Percentiles rank a stretch among this genome's conserved stretches.
Conservation (phyloP, 2,888 invertebrate genomes). For the Scaptomyza tumidula region DNA sequence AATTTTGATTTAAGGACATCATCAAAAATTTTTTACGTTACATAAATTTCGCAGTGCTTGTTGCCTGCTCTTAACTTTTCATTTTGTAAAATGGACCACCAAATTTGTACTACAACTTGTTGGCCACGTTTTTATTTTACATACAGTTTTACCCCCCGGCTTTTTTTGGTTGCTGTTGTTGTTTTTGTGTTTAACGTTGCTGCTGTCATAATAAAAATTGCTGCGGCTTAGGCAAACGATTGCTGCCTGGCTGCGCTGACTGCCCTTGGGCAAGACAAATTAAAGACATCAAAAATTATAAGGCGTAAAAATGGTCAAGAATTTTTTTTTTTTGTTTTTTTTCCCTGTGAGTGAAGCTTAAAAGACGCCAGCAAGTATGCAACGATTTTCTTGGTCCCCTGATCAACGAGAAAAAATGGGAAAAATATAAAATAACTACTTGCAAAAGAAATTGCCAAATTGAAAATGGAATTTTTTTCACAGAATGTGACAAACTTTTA, state of each 20-base stretch:
- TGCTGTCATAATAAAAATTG: slow-evolving; percentile 81
- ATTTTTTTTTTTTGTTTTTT: slow-evolving; percentile 14
- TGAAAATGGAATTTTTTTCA: slow-evolving; percentile 72
- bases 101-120: slow-evolving; percentile 77
- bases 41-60: slow-evolving; percentile 69
- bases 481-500: slow-evolving; percentile 57
- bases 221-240: slow-evolving; percentile 61
- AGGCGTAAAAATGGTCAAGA: slow-evolving; percentile 75
- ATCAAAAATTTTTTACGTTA: slow-evolving; percentile 80
- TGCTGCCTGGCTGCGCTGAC: slow-evolving; percentile 16
- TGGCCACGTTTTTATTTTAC: slow-evolving; percentile 37
- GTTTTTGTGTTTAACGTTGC: slow-evolving; percentile 61
- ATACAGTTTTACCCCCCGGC: slow-evolving; percentile 1
- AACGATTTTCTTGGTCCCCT: slow-evolving; percentile 27
- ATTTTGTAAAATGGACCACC: slow-evolving; percentile 79
- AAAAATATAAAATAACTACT: slow-evolving; percentile 43
- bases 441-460: slow-evolving; percentile 70
- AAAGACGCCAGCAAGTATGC: slow-evolving; percentile 54
- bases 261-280: slow-evolving; percentile 68
- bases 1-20: slow-evolving; percentile 80
- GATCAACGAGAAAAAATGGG: neutral
- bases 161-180: slow-evolving; percentile 15
- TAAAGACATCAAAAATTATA: slow-evolving; percentile 80
- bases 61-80: slow-evolving; percentile 67
- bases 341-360: slow-evolving; percentile 26